A percentile compares a stretch with the other conserved stretches of the same genome.
Evolutionary conservation across 1,140 invertebrate species (phyloP).

Genomic region (Latrodectus geometricus): DNA sequence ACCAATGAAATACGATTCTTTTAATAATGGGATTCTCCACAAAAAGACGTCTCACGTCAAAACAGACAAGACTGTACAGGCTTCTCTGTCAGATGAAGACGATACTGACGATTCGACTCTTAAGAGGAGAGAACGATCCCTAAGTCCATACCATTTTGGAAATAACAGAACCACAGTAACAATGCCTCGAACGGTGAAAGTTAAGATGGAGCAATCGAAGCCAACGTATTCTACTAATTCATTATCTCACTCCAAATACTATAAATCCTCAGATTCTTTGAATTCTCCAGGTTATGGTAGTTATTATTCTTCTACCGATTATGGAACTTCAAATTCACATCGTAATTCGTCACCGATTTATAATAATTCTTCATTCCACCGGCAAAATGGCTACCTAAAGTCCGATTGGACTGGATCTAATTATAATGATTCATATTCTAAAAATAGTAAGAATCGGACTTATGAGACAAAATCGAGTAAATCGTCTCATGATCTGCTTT

Average conservation of each 20-base stretch:
- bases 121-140: constrained; percentile 37
- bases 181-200: constrained; percentile 42
- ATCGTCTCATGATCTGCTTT: constrained; percentile 29
- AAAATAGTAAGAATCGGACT: not conserved
- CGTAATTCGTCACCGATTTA: constrained; percentile 41
- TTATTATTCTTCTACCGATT: constrained; percentile 50
- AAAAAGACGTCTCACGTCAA: constrained; percentile 20
- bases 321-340: constrained; percentile 18
- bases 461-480: constrained; percentile 45
- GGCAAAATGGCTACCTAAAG: not conserved
- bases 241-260: constrained; percentile 47
- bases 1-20: constrained; percentile 11
- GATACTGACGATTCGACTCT: constrained; percentile 10
- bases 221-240: constrained; percentile 33
- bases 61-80: constrained; percentile 55
- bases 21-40: constrained; percentile 31
- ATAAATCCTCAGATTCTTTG: constrained; percentile 52
- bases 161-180: constrained; percentile 14
- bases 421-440: constrained; percentile 25
- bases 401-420: constrained; percentile 23
- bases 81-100: constrained; percentile 55
- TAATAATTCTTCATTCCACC: constrained; percentile 49
- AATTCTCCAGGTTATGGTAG: constrained; percentile 51
- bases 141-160: constrained; percentile 9
- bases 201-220: constrained; percentile 11